phyloP scores from a whole-genome alignment of 2,888 invertebrate species.

The Sphinx pinastri region DNA sequence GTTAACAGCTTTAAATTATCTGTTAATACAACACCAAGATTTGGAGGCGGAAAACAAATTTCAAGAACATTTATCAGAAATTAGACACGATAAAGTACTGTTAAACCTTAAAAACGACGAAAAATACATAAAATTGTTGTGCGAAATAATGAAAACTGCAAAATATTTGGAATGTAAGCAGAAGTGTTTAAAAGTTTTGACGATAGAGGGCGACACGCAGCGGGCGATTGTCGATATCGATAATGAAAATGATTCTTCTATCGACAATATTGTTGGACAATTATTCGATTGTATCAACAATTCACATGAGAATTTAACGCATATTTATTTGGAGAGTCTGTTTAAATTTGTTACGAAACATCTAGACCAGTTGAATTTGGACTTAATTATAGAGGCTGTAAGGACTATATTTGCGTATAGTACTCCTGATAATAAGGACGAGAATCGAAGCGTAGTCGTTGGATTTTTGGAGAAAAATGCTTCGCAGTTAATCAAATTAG shows the following conservation, averaged over 20 bases:
- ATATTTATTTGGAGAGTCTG: slow-evolving; percentile 63
- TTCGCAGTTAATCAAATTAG: slow-evolving; percentile 38
- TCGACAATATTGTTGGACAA: slow-evolving; percentile 46
- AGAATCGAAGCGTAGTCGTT: slow-evolving; percentile 53
- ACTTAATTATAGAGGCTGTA: slow-evolving; percentile 49
- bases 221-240: slow-evolving; percentile 47
- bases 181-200: slow-evolving; percentile 61
- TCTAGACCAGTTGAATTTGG: slow-evolving; percentile 36
- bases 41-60: slow-evolving; percentile 49
- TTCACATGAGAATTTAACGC: slow-evolving; percentile 63
- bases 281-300: slow-evolving; percentile 52
- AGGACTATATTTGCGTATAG: slow-evolving; percentile 56
- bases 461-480: slow-evolving; percentile 56
- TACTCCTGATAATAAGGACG: slow-evolving; percentile 57
- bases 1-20: slow-evolving; percentile 49
- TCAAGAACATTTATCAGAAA: slow-evolving; percentile 48
- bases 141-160: slow-evolving; percentile 45
- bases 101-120: slow-evolving; percentile 37
- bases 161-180: slow-evolving; percentile 64
- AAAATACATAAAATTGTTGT: slow-evolving; percentile 48
- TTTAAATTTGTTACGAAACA: slow-evolving; percentile 50
- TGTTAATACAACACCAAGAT: slow-evolving; percentile 48
- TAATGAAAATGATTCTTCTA: slow-evolving; percentile 35
- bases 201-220: slow-evolving; percentile 56
- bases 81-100: slow-evolving; percentile 39